Conservation (phyloP, 2,113 vertebrate species). For the Campylomormyrus tamandua region DNA sequence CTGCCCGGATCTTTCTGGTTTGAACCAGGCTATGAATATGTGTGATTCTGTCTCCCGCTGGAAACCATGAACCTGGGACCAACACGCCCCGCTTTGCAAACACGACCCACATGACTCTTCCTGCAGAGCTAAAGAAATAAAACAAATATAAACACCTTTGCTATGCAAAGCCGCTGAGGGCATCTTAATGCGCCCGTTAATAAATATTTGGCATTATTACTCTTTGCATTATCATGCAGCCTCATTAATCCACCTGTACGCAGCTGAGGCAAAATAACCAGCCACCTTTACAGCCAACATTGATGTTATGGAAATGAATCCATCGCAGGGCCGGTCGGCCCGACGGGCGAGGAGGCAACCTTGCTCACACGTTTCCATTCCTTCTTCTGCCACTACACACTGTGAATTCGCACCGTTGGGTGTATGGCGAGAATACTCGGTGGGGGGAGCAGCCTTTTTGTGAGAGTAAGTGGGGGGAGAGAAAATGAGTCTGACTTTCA, state of each 20-base stretch:
- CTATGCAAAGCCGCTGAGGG: not conserved
- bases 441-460: not conserved
- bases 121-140: not conserved
- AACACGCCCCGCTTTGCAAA: not conserved
- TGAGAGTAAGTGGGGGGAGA: not conserved
- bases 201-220: not conserved
- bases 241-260: not conserved
- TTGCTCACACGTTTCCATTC: not conserved
- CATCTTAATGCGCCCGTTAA: not conserved
- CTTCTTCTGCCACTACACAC: not conserved
- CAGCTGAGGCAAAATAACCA: not conserved
- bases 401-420: not conserved
- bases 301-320: not conserved
- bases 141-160: not conserved
- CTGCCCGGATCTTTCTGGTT: not conserved
- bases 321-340: not conserved
- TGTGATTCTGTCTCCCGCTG: not conserved
- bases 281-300: conserved; percentile 5
- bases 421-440: not conserved
- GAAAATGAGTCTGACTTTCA: conserved; percentile 5
- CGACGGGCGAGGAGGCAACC: not conserved
- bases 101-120: not conserved
- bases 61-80: not conserved
- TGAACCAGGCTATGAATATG: not conserved
- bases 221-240: not conserved